A percentile compares a stretch with the other conserved stretches of the same genome.
phyloP scores from a whole-genome alignment of 2,888 invertebrate species.

The Orgyia antiqua region DNA sequence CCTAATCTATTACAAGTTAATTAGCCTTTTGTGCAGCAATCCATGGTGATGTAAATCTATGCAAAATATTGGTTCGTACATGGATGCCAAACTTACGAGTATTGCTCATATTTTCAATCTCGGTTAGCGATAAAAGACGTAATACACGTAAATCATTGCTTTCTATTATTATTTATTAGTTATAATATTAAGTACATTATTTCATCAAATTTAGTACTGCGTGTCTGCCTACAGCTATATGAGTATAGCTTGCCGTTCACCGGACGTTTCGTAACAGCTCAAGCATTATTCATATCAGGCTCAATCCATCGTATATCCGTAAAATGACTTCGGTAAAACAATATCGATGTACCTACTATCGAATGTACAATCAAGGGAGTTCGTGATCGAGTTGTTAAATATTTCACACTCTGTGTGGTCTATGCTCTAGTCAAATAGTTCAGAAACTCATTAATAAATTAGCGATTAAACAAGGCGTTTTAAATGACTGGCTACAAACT shows the following conservation, averaged over 20 bases:
- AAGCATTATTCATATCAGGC: constrained; percentile 24
- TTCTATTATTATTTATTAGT: constrained; percentile 32
- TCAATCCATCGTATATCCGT: constrained; percentile 25
- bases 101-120: constrained; percentile 32
- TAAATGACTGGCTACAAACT: not conserved
- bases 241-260: constrained; percentile 21
- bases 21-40: no score
- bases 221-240: constrained; percentile 23
- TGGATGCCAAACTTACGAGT: no score
- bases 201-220: constrained; percentile 28
- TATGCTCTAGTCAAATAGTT: constrained; percentile 12
- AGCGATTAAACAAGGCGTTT: constrained; percentile 17
- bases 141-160: constrained; percentile 33
- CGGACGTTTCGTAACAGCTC: constrained; percentile 32
- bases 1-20: no score
- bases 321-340: constrained; percentile 30
- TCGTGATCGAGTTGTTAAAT: constrained; percentile 40
- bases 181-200: constrained; percentile 25
- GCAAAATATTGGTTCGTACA: not conserved
- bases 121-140: constrained; percentile 25
- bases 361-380: constrained; percentile 20
- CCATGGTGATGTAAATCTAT: no score
- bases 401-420: constrained; percentile 39
- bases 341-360: constrained; percentile 30
- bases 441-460: constrained; percentile 25